These are phyloP conservation scores for Poecilus cupreus DNA, from an alignment of 2,888 invertebrate genomes.

Conservation along the genomic window DNA sequence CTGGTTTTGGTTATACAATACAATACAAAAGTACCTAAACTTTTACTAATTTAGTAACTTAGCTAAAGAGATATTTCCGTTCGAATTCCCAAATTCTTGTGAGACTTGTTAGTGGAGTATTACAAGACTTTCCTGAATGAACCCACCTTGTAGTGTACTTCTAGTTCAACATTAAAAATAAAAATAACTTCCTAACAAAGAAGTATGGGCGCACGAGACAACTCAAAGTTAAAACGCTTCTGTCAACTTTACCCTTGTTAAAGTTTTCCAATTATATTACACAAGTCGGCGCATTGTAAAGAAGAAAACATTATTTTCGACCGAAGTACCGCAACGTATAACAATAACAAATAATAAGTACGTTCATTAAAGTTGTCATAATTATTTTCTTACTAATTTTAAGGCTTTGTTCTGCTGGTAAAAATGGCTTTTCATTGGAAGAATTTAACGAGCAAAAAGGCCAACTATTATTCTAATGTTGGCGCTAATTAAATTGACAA, in stretches of 20 bases:
- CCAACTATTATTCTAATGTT: no score
- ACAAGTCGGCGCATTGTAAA: background rate
- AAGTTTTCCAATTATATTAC: constrained; percentile 28
- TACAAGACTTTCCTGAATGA: background rate
- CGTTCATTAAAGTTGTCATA: background rate
- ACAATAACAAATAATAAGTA: background rate
- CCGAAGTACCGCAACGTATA: background rate
- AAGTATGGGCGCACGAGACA: background rate
- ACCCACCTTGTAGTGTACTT: background rate
- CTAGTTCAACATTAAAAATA: background rate
- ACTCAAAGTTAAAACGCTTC: constrained; percentile 5
- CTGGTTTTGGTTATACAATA: no score
- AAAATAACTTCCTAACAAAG: background rate
- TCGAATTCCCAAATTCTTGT: background rate
- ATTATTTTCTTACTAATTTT: constrained; percentile 13
- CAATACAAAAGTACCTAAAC: no score
- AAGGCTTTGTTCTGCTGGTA: background rate
- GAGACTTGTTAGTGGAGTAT: background rate
- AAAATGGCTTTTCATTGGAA: no score
- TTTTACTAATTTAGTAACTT: no score
- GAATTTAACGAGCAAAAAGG: no score
- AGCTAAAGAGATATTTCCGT: no score
- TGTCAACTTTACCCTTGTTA: constrained; percentile 32
- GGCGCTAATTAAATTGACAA: no score
- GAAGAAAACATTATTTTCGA: constrained; percentile 6